Percentiles rank a stretch among this genome's conserved stretches.
These are phyloP conservation scores for Itoplectis maculator DNA, from an alignment of 2,888 invertebrate species.

Conservation along the genomic window DNA sequence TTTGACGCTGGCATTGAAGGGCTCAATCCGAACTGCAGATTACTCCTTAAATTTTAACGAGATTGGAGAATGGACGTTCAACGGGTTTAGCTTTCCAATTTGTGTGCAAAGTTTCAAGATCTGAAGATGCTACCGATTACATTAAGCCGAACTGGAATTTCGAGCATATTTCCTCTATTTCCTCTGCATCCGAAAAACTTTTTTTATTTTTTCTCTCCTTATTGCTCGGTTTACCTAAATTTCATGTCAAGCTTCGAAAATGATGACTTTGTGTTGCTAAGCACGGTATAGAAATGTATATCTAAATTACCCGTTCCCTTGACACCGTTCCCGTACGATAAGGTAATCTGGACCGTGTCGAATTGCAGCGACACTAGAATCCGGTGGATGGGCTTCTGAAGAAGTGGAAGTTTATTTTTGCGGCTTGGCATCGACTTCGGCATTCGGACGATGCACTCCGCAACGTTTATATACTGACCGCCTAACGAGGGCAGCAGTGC, in stretches of 20 bases:
- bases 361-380: background rate
- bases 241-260: no score
- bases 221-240: no score
- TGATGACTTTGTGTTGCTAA: background rate
- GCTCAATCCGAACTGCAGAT: background rate
- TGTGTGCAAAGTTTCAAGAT: background rate
- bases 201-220: no score
- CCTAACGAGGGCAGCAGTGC: background rate
- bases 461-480: conserved; percentile 12
- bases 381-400: background rate
- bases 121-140: no score
- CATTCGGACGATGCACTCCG: conserved; percentile 42
- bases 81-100: conserved; percentile 10
- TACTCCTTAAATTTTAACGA: conserved; percentile 16
- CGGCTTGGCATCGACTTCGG: conserved; percentile 19
- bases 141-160: background rate
- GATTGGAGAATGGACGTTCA: conserved; percentile 10
- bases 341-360: conserved; percentile 13
- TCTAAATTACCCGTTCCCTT: conserved; percentile 6
- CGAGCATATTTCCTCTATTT: background rate
- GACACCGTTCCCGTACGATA: conserved; percentile 20
- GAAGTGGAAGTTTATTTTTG: conserved; percentile 36
- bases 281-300: no score
- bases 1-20: background rate
- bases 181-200: no score